Percentiles rank a stretch among this genome's conserved stretches.
These are phyloP conservation scores for Coronaproctus castanopsis DNA, from an alignment of 2,888 invertebrate species.

Conservation along the genomic window DNA sequence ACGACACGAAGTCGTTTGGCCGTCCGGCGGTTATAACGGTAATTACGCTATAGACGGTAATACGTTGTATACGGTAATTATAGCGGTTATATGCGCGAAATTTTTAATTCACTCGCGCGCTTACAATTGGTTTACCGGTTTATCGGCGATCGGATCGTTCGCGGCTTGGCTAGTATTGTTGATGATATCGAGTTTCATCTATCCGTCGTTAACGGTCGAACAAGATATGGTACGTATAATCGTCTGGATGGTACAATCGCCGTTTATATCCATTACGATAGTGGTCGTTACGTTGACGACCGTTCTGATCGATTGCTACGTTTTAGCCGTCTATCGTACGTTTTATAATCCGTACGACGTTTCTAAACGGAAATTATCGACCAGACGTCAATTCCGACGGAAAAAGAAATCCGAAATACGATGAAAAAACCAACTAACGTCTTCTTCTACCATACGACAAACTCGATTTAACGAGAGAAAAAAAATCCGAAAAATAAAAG, in stretches of 20 bases:
- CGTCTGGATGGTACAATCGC: not conserved
- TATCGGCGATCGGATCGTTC: slow-evolving; percentile 1
- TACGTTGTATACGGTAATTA: slow-evolving; percentile 2
- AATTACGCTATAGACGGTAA: slow-evolving; percentile 2
- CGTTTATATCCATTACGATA: not conserved
- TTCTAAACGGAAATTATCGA: not conserved
- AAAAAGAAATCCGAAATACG: no score
- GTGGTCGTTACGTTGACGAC: not conserved
- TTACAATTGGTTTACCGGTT: slow-evolving; percentile 2
- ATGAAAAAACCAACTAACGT: no score
- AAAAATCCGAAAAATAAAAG: no score
- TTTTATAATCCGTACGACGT: not conserved
- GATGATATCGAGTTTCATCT: slow-evolving; percentile 4
- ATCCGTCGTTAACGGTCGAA: not conserved
- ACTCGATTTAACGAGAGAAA: no score
- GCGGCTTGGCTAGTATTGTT: not conserved
- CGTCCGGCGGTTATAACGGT: slow-evolving; percentile 1
- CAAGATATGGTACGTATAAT: slow-evolving; percentile 6
- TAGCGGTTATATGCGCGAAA: slow-evolving; percentile 3
- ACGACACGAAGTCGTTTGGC: slow-evolving; percentile 1
- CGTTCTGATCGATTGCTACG: not conserved
- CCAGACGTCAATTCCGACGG: no score
- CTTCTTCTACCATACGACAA: no score
- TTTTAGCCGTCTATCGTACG: not conserved
- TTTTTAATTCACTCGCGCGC: slow-evolving; percentile 2